Evolutionary conservation across 2,797 vertebrate genomes (phyloP), one percentile per base, ranked within the genome.

Genomic region (Coracias cyanogaster): DNA sequence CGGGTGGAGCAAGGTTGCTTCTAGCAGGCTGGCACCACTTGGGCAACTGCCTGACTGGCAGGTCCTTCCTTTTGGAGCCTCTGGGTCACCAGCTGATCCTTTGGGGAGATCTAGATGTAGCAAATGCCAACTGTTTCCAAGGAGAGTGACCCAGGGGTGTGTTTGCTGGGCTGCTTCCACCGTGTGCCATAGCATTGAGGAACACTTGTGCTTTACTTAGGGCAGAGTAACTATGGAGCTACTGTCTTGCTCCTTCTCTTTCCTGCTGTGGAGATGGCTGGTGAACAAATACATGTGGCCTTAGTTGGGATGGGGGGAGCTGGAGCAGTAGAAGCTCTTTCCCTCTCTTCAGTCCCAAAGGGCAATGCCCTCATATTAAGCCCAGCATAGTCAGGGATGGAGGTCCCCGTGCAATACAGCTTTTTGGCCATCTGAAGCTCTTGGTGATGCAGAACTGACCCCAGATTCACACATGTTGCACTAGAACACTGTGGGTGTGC

Each of bases 171-270:
- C 62, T 82, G 17, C 22, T 58, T 14, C 61, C 20, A 26, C 26
- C 9, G 33, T 3, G 49, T 33, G 58, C 54, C 3, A 0, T 28
- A 35, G 26, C n/a, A n/a, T 0, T 8, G 54, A n/a, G 18, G 37
- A 24, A 17, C 39, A 3, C 25, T 4, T n/a, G 18, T 43, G 61
- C 33, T 84, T 43, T 78, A 37, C 41, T 29, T 39, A 37, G 51
- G 61, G 7, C 12, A 19, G 43, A 33, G 45, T 35, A 73, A 39
- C 19, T 66, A 67, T 24, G 29, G 55, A 67, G 29, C 49, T 71
- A 12, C 22, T 15, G 45, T 51, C 28, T 8, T 4, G 31, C n/a
- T 58, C 39, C 15, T 61, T 81, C 21, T 41, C 26, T 24, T 72
- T 26, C 8, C 35, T 48, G 0, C 9, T 22, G 37, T 25, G 55